phyloP scores from a whole-genome alignment of 2,113 vertebrate species.

The Nyctibius bracteatus region DNA sequence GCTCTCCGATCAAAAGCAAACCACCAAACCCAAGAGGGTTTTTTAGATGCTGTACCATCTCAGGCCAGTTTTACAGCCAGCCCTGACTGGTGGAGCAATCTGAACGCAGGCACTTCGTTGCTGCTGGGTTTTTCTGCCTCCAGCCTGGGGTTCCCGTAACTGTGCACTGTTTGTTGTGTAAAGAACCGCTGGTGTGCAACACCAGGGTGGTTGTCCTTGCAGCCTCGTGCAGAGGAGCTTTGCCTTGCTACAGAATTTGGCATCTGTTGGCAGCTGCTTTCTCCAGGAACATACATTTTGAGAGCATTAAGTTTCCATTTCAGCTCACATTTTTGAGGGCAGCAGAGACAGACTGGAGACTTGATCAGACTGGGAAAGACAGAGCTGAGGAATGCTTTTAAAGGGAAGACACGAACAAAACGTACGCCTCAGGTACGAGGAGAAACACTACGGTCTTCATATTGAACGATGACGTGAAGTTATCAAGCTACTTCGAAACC shows the following conservation, averaged over 20 bases:
- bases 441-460: neutral
- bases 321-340: neutral
- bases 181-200: neutral
- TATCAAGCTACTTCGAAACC: neutral
- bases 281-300: neutral
- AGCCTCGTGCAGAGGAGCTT: neutral
- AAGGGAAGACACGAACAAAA: neutral
- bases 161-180: constrained; percentile 43
- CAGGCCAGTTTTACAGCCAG: neutral
- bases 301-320: neutral
- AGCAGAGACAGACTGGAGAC: neutral
- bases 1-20: neutral
- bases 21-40: neutral
- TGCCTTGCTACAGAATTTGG: neutral
- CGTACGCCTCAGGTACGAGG: neutral
- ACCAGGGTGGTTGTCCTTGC: neutral
- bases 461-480: neutral
- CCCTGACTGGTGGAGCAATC: neutral
- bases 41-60: neutral
- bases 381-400: neutral
- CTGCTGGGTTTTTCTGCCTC: neutral
- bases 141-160: neutral
- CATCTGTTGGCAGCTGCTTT: neutral
- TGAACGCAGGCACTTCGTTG: neutral
- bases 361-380: constrained; percentile 8